These are phyloP conservation scores for Lota lota DNA, from an alignment of 2,113 vertebrate genomes.

Conservation along the genomic window DNA sequence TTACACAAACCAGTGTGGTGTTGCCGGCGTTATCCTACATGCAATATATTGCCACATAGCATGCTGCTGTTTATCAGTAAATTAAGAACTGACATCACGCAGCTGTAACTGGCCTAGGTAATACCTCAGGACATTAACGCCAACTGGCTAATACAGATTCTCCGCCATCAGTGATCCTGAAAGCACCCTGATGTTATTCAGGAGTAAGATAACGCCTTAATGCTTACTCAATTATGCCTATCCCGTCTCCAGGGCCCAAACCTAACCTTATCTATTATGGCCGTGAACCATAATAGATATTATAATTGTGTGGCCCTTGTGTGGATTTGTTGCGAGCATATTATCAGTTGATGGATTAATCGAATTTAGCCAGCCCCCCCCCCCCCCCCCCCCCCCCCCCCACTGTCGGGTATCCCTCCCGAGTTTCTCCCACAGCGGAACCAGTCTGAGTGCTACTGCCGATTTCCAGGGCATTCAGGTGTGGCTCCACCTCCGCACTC, in stretches of 20 bases:
- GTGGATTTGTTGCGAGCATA: conserved; percentile 61
- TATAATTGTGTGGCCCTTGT: conserved; percentile 53
- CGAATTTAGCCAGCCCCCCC: conserved; percentile 48
- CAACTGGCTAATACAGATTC: background rate
- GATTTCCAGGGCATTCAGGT: conserved; percentile 63
- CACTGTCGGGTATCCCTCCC: background rate
- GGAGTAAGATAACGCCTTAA: conserved; percentile 33
- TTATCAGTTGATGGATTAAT: conserved; percentile 75
- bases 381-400: conserved; percentile 9
- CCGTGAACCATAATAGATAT: conserved; percentile 68
- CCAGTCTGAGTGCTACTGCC: conserved; percentile 40
- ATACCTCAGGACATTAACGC: background rate
- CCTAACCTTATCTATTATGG: conserved; percentile 62
- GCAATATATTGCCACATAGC: background rate
- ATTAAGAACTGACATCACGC: conserved; percentile 10
- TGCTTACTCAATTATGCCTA: conserved; percentile 52
- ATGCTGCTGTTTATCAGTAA: background rate
- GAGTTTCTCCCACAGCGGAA: conserved; percentile 20
- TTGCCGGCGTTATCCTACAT: no score
- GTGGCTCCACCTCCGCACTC: conserved; percentile 58
- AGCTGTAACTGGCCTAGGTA: background rate
- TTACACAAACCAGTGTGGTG: no score
- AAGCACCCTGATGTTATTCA: conserved; percentile 36
- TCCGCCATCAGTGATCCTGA: conserved; percentile 19
- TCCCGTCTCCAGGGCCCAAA: conserved; percentile 37